These are phyloP conservation scores for Pyrocephalus nanus DNA, from an alignment of 2,797 vertebrate genomes.

Conservation along the genomic window DNA sequence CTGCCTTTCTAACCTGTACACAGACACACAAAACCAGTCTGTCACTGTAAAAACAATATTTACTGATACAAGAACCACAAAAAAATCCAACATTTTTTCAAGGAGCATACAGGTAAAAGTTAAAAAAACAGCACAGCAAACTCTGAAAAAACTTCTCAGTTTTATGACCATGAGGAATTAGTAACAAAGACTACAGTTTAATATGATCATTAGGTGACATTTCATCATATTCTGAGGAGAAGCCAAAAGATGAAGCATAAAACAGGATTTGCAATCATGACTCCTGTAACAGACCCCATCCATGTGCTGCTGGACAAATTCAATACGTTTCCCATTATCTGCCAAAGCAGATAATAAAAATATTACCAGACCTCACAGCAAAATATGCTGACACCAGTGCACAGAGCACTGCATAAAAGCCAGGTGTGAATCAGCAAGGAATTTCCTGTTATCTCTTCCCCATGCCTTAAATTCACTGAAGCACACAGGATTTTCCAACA, in stretches of 20 bases:
- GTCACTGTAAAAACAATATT: neutral
- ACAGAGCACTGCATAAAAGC: neutral
- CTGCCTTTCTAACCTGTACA: constrained; percentile 89
- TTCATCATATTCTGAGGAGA: neutral
- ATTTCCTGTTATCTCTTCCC: neutral
- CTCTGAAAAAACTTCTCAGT: fast-evolving
- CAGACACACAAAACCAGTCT: neutral
- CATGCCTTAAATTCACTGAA: neutral
- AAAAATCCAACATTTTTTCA: neutral
- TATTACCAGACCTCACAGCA: neutral
- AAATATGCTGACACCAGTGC: neutral
- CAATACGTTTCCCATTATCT: neutral
- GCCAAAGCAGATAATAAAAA: neutral
- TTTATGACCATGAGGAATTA: neutral
- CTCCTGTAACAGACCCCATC: neutral
- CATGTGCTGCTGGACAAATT: neutral
- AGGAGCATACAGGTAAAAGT: neutral
- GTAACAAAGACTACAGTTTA: neutral
- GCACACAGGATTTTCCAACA: neutral
- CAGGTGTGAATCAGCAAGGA: neutral
- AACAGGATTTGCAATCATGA: neutral
- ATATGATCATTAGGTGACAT: neutral
- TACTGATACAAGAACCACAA: neutral
- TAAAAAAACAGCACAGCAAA: neutral
- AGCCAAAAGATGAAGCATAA: neutral